Evolutionary conservation across 2,888 invertebrate species (phyloP).

Genomic region (Drosophila koepferae): DNA sequence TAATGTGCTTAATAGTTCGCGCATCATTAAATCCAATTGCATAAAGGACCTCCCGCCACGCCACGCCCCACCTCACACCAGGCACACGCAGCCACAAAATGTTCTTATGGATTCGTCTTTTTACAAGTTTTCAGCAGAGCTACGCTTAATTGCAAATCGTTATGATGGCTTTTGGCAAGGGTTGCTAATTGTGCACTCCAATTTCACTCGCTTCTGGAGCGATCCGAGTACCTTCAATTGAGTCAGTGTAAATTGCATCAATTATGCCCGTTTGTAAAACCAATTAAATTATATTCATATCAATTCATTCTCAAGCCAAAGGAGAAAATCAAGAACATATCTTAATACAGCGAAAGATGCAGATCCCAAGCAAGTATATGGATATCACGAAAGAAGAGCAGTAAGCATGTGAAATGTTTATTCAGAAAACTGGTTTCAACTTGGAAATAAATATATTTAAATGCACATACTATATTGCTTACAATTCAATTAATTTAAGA

Average conservation of each 20-base stretch:
- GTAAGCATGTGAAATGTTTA: neutral
- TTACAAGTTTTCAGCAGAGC: conserved; percentile 30
- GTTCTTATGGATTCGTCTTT: conserved; percentile 36
- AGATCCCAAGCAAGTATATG: neutral
- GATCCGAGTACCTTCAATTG: conserved; percentile 26
- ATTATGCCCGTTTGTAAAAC: conserved; percentile 15
- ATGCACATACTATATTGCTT: no score
- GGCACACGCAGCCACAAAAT: conserved; percentile 24
- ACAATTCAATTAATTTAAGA: no score
- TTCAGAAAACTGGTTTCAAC: neutral
- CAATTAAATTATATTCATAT: conserved; percentile 25
- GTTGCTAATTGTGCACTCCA: conserved; percentile 64
- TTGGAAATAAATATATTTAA: no score
- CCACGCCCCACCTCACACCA: neutral
- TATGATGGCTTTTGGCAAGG: conserved; percentile 48
- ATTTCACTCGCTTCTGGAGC: conserved; percentile 22
- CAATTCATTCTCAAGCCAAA: neutral
- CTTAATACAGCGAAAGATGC: neutral
- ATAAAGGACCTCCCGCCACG: conserved; percentile 34
- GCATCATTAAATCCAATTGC: conserved; percentile 76
- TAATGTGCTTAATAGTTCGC: conserved; percentile 76
- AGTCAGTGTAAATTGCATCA: conserved; percentile 40
- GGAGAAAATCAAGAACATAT: no score
- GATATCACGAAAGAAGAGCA: neutral
- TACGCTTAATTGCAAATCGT: conserved; percentile 73